Conservation (phyloP, 2,797 vertebrate species). For the Thaleichthys pacificus region DNA sequence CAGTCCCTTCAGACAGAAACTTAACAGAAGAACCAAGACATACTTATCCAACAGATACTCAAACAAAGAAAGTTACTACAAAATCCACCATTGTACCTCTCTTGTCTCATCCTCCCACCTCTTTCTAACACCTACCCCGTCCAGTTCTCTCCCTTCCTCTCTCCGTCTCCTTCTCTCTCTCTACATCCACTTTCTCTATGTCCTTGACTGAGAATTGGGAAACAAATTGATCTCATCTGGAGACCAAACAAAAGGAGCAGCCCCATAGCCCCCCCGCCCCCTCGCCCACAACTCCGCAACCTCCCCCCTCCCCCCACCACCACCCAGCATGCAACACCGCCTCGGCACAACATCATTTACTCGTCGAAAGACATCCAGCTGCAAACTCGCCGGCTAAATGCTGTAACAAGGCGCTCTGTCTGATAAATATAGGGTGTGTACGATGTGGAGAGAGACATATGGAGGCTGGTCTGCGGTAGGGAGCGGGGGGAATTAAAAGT, state of each 20-base stretch:
- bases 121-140: constrained; percentile 22
- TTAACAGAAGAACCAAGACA: too few relatives aligned
- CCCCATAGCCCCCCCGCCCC: too few relatives aligned
- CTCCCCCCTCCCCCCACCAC: background rate
- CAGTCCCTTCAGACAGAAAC: too few relatives aligned
- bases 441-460: constrained; percentile 40
- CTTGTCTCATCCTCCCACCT: background rate
- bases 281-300: background rate
- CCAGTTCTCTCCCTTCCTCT: background rate
- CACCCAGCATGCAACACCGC: constrained; percentile 36
- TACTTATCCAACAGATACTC: too few relatives aligned
- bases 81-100: background rate
- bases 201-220: constrained; percentile 36
- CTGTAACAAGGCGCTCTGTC: constrained; percentile 38
- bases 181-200: constrained; percentile 14
- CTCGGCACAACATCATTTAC: constrained; percentile 41
- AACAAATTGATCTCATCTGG: constrained; percentile 49
- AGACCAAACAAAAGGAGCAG: constrained; percentile 56
- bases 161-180: background rate
- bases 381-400: constrained; percentile 40
- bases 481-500: constrained; percentile 46
- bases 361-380: constrained; percentile 12
- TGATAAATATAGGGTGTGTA: constrained; percentile 41
- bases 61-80: background rate
- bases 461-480: constrained; percentile 35